Evolutionary conservation across 1,140 invertebrate species (phyloP), one percentile per base, ranked within the genome.

Genomic region (Glossosoma conforme): DNA sequence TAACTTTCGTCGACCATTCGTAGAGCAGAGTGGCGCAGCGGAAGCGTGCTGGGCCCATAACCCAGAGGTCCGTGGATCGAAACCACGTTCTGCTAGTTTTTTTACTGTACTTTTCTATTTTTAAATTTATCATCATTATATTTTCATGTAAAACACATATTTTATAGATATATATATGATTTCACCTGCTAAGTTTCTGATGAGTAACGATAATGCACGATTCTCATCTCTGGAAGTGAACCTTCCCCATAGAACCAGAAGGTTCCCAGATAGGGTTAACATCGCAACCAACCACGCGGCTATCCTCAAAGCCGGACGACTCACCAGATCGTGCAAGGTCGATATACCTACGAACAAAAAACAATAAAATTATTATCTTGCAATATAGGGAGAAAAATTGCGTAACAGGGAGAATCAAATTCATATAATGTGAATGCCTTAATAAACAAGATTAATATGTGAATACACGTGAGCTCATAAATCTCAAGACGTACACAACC

Each of bases 41-140:
- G 86, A 86, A 89, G 86, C 85, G 85, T 87, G 86, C 85, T 89
- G 85, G 84, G 84, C 84, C 84, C 85, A 88, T 89, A 87, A 87
- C 85, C 85, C 88, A 91, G 86, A 91, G 89, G 88, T 91, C 88
- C 85, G 86, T 89, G 85, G 89, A 91, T 92, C 87, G 87, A 91
- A 91, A 91, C 88, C 84, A 90, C 85, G 85, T 84, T 89, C 87
- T 91, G 87, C 87, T 91, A 89, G 11, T 2, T 43, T 44, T 56
- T 51, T 46, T 54, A 24, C 21, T 33, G 28, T 36, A 36, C 15
- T 2, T 46, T 21, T 19, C 35, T 18, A 33, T 19, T 17, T 14
- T 36, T 21, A 3, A 21, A 33, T 3, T 15, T 19, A 6, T 35
- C 32, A 21, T 21, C 2, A 13, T 32, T n/a, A 1, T 43, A n/a